Evolutionary conservation across 2,888 invertebrate species (phyloP).

Genomic region (Mythimna pallens): DNA sequence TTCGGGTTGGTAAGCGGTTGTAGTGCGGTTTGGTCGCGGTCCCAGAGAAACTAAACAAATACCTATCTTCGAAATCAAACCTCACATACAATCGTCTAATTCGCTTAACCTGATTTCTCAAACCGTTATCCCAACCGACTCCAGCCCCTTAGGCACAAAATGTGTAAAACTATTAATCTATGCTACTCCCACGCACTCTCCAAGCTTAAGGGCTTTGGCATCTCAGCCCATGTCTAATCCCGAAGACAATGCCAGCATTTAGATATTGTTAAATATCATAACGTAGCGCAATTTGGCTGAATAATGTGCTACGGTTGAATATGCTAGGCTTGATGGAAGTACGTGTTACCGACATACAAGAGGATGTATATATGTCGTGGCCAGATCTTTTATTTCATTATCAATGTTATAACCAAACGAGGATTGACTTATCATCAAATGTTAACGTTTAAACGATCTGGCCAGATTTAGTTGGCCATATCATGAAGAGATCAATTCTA

Average conservation of each 20-base stretch:
- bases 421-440: too few species aligned
- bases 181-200: constrained; percentile 80
- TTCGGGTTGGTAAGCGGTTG: too few species aligned
- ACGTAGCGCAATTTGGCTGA: constrained; percentile 80
- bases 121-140: constrained; percentile 24
- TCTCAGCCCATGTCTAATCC: constrained; percentile 82
- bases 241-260: constrained; percentile 86
- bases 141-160: constrained; percentile 51
- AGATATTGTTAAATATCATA: constrained; percentile 87
- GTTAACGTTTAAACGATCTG: too few species aligned
- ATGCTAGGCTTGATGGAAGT: constrained; percentile 47
- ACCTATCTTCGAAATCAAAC: too few species aligned
- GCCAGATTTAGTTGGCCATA: too few species aligned
- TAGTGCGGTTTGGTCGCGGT: too few species aligned
- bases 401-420: too few species aligned
- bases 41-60: too few species aligned
- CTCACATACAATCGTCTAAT: not conserved
- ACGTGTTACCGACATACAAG: constrained; percentile 33
- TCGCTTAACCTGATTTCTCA: constrained; percentile 1
- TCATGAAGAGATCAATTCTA: too few species aligned
- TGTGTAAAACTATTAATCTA: constrained; percentile 66
- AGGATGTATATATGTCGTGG: not conserved
- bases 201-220: constrained; percentile 73
- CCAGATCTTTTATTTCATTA: too few species aligned
- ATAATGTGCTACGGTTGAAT: constrained; percentile 77